A percentile compares a stretch with the other conserved stretches of the same genome.
Conservation (phyloP, 1,140 invertebrate species). For the Scaptomyza hsui region DNA sequence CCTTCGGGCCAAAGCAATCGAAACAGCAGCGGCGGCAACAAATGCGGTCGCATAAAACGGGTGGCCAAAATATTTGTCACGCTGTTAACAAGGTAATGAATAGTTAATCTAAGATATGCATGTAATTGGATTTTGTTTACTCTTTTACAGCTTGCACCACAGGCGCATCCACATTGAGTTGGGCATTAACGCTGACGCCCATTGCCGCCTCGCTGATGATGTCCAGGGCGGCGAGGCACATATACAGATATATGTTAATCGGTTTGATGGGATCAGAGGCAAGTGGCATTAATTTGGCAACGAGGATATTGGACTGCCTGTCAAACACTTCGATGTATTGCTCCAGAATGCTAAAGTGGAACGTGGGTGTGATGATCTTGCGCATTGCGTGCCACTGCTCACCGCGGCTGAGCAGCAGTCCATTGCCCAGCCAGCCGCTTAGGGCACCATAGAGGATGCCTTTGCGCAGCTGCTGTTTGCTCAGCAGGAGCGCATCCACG, state of each 20-base stretch:
- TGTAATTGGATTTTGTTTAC: conserved; percentile 85
- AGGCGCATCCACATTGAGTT: conserved; percentile 87
- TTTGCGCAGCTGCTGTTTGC: conserved; percentile 70
- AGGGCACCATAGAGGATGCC: conserved; percentile 78
- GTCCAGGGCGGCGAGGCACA: conserved; percentile 61
- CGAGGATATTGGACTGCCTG: conserved; percentile 88
- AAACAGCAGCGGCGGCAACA: conserved; percentile 63
- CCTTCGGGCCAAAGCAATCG: conserved; percentile 54
- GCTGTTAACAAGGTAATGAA: conserved; percentile 34
- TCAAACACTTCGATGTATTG: conserved; percentile 91
- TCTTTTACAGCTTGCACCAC: conserved; percentile 90
- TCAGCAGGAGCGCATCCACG: conserved; percentile 62
- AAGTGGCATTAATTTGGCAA: conserved; percentile 86
- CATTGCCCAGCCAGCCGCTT: conserved; percentile 87
- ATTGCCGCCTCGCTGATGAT: conserved; percentile 90
- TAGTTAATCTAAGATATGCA: too few relatives aligned
- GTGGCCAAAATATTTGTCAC: conserved; percentile 59
- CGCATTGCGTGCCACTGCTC: conserved; percentile 65
- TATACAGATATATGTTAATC: conserved; percentile 50
- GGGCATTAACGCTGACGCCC: conserved; percentile 90
- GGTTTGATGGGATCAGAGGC: conserved; percentile 62
- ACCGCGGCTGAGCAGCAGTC: conserved; percentile 86
- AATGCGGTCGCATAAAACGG: conserved; percentile 68
- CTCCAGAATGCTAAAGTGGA: conserved; percentile 92
- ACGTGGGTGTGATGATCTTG: conserved; percentile 89